phyloP scores from a whole-genome alignment of 2,888 invertebrate genomes.

The Spatulosminthurus flaviceps region DNA sequence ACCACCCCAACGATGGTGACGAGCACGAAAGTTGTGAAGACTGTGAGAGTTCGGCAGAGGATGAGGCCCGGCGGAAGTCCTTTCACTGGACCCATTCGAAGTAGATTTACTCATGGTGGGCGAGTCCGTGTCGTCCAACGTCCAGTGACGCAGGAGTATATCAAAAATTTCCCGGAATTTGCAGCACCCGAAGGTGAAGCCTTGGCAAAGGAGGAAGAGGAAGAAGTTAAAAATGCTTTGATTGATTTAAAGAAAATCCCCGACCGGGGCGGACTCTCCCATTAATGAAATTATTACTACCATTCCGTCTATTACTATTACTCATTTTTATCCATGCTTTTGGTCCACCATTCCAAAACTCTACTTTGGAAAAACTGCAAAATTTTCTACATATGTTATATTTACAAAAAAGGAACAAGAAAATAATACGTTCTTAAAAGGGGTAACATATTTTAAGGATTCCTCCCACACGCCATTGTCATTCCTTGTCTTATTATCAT shows the following conservation, averaged over 20 bases:
- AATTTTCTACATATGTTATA: no score
- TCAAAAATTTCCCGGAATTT: constrained; percentile 63
- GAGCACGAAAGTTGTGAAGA: constrained; percentile 63
- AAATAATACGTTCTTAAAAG: no score
- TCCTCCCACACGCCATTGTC: no score
- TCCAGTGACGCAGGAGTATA: constrained; percentile 63
- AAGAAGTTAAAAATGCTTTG: constrained; percentile 64
- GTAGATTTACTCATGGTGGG: constrained; percentile 51
- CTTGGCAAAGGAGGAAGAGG: constrained; percentile 63
- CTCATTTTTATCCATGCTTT: no score
- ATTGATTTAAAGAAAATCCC: constrained; percentile 63
- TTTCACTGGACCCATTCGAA: constrained; percentile 51
- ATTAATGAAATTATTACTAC: no score
- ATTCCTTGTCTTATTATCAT: no score
- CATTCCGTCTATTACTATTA: no score
- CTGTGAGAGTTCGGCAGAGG: constrained; percentile 62
- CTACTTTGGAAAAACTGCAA: no score
- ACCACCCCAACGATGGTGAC: constrained; percentile 49
- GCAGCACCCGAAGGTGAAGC: constrained; percentile 63
- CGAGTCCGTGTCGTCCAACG: constrained; percentile 62
- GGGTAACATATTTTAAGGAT: no score
- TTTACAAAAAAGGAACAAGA: no score
- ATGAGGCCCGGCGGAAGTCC: constrained; percentile 59
- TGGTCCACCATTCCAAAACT: no score
- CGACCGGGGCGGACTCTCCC: neutral